A percentile compares a stretch with the other conserved stretches of the same genome.
These are phyloP conservation scores for Ptilonorhynchus violaceus DNA, from an alignment of 2,113 vertebrate species.

Conservation along the genomic window DNA sequence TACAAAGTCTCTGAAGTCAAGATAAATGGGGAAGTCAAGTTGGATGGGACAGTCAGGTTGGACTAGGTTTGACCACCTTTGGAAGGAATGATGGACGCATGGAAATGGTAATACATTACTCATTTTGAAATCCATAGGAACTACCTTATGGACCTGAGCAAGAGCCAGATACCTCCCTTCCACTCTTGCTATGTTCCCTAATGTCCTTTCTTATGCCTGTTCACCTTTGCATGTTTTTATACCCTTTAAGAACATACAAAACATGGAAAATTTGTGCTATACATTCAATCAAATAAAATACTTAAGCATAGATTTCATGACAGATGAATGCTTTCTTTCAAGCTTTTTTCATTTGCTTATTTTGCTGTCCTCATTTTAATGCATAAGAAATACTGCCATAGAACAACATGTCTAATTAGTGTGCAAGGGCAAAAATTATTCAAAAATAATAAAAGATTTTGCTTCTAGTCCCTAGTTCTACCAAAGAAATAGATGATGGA, in stretches of 20 bases:
- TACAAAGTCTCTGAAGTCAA: not conserved
- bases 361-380: not conserved
- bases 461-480: not conserved
- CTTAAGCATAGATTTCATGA: not conserved
- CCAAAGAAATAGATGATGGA: not conserved
- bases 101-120: not conserved
- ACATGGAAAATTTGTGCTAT: not conserved
- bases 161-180: not conserved
- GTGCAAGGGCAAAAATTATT: not conserved
- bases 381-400: not conserved
- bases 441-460: not conserved
- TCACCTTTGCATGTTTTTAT: not conserved
- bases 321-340: not conserved
- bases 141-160: not conserved
- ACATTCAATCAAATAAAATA: not conserved
- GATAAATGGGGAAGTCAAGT: not conserved
- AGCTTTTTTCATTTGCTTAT: not conserved
- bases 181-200: not conserved
- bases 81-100: not conserved
- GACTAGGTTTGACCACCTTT: not conserved
- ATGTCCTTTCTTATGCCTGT: not conserved
- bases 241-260: not conserved
- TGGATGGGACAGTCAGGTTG: not conserved
- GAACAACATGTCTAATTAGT: not conserved
- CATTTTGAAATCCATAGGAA: not conserved